Percentiles rank a stretch among this genome's conserved stretches.
Evolutionary conservation across 2,888 invertebrate species (phyloP).

Genomic region (Epinotia brunnichana): DNA sequence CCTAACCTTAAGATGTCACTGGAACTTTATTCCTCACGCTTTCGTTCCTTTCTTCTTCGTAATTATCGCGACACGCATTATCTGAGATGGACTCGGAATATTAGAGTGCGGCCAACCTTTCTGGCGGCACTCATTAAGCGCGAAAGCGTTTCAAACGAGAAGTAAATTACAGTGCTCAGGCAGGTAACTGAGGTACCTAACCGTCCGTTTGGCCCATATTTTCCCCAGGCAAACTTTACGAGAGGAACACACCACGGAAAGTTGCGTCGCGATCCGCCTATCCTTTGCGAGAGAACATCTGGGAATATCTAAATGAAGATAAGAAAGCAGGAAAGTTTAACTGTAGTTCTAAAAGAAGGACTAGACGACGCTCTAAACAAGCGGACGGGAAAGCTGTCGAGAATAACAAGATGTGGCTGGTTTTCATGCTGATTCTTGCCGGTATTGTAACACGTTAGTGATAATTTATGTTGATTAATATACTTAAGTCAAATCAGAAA

Average conservation of each 20-base stretch:
- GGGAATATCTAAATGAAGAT: constrained; percentile 69
- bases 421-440: constrained; percentile 53
- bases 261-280: constrained; percentile 64
- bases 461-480: constrained; percentile 33
- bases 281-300: constrained; percentile 69
- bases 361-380: constrained; percentile 58
- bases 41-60: constrained; percentile 30
- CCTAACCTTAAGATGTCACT: constrained; percentile 36
- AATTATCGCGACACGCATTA: constrained; percentile 44
- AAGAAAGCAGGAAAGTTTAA: constrained; percentile 56
- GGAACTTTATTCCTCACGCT: constrained; percentile 37
- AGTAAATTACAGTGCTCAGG: constrained; percentile 63
- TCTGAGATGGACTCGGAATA: constrained; percentile 42
- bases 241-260: constrained; percentile 62
- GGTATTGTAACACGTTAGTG: constrained; percentile 60
- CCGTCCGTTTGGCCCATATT: constrained; percentile 52
- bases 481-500: neutral
- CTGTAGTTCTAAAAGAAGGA: constrained; percentile 49
- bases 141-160: constrained; percentile 59
- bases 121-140: constrained; percentile 56
- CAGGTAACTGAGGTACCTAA: constrained; percentile 63
- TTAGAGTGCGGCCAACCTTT: constrained; percentile 41
- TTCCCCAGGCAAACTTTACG: constrained; percentile 65
- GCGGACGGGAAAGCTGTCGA: constrained; percentile 52
- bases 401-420: constrained; percentile 55